Evolutionary conservation across 2,888 invertebrate genomes (phyloP).

Genomic region (Anorthoa munda): DNA sequence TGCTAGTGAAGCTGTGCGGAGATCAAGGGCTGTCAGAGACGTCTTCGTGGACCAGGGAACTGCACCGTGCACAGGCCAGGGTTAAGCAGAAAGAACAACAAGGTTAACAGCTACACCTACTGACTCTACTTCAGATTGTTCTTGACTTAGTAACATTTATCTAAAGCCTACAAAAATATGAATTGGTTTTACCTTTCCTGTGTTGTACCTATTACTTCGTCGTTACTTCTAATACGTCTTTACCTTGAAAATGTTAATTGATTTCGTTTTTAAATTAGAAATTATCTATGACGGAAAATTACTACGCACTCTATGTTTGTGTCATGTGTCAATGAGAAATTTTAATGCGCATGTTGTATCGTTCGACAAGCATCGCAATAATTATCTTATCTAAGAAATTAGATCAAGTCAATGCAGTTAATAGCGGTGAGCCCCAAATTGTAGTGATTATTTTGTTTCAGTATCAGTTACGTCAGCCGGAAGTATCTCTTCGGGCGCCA

Average conservation of each 20-base stretch:
- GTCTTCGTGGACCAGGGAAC: slow-evolving; percentile 95
- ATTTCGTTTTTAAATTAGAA: slow-evolving; percentile 9
- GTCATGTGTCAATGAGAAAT: slow-evolving; percentile 37
- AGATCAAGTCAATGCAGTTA: slow-evolving; percentile 35
- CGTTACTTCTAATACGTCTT: neutral
- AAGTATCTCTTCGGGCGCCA: slow-evolving; percentile 84
- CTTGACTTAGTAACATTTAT: too few relatives aligned
- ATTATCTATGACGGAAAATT: slow-evolving; percentile 41
- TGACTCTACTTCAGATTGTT: neutral
- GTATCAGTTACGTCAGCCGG: slow-evolving; percentile 84
- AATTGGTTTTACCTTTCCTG: neutral
- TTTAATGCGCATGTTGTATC: slow-evolving; percentile 40
- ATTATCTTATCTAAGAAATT: slow-evolving; percentile 46
- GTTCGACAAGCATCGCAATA: slow-evolving; percentile 19
- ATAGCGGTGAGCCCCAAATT: slow-evolving; percentile 7
- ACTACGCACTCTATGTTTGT: slow-evolving; percentile 38
- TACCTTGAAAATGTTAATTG: slow-evolving; percentile 24
- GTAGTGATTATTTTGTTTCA: slow-evolving; percentile 63
- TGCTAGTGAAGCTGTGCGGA: slow-evolving; percentile 96
- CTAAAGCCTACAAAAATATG: neutral
- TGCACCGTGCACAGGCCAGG: slow-evolving; percentile 93
- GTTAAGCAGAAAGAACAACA: slow-evolving; percentile 88
- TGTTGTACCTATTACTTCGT: too few relatives aligned
- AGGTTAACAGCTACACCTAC: slow-evolving; percentile 69
- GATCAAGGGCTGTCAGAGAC: slow-evolving; percentile 98